phyloP scores from a whole-genome alignment of 2,888 invertebrate species.

The Acholoe squamosa region DNA sequence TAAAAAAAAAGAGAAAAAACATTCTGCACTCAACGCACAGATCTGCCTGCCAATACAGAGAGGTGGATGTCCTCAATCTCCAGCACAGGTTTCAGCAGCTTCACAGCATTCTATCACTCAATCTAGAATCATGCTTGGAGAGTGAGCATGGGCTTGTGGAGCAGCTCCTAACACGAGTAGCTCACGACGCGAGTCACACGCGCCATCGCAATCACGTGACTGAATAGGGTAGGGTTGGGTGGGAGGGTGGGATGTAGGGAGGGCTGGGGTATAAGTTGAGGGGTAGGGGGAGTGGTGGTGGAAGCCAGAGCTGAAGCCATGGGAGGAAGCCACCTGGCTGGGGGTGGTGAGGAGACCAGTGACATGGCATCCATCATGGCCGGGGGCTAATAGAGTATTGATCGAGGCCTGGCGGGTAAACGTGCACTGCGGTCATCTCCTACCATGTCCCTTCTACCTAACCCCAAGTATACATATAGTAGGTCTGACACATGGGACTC shows the following conservation, averaged over 20 bases:
- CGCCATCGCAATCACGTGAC: background rate
- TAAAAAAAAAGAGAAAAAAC: no score
- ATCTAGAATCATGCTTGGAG: no score
- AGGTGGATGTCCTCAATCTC: no score
- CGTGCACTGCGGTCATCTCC: background rate
- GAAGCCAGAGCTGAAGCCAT: conserved; percentile 25
- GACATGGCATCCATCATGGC: conserved; percentile 34
- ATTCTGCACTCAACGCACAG: no score
- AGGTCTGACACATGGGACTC: no score
- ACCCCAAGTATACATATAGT: no score
- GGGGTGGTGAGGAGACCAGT: background rate
- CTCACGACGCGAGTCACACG: background rate
- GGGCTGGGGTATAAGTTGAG: background rate
- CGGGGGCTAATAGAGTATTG: conserved; percentile 15
- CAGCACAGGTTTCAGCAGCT: no score
- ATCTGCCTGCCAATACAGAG: no score
- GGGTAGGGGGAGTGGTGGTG: background rate
- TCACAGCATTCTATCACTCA: no score
- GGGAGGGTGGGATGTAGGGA: background rate
- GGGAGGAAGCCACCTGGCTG: conserved; percentile 26
- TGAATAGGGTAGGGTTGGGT: background rate
- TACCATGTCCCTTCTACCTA: background rate
- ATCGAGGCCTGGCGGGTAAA: background rate
- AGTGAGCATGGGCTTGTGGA: no score
- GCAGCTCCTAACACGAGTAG: no score